Evolutionary conservation across 1,140 invertebrate genomes (phyloP), one percentile per base, ranked within the genome.

Genomic region (Thaumatotibia leucotreta): DNA sequence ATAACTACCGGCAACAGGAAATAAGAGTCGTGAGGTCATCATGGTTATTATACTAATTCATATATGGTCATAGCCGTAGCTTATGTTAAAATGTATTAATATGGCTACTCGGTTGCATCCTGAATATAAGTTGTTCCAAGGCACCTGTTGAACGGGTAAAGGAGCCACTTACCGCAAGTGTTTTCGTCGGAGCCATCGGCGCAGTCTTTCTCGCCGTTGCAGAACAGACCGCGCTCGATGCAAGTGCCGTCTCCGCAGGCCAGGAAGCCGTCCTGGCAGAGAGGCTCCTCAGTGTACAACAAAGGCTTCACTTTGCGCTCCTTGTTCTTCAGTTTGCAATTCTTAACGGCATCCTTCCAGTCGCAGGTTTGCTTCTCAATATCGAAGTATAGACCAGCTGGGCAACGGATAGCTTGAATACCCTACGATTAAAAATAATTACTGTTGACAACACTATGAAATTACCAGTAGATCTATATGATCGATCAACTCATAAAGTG

Each of bases 361-460:
- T 98, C 97, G 83, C 97, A 98, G 2, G 97, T 98, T 90, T 98
- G 97, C 87, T 98, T 98, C 80, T 98, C 97, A 76, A 98, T 98
- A 84, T 98, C 97, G 91, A 98, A 98, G 83, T 95, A 97, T 66
- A 98, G 91, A 89, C 97, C 97, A 61, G 97, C 96, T 14, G 97
- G 97, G 86, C 97, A 98, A 83, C 97, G 94, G 77, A 98, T 96
- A 17, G 97, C 97, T 93, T 98, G 96, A 27, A 98, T 94, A 75
- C 97, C 97, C 95, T 96, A 39, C 14, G 62, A n/a, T 63, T 61
- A 63, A 65, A 29, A 62, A 61, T 27, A 65, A 4, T 24, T 52
- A 39, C 10, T n/a, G 14, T 39, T 39, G 14, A 39, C 11, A 17
- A n/a, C 35, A n/a, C 35, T 39, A 39, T 39, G 6, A 39, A 2